Base-by-base conservation (phyloP, 2,113 vertebrate species). In the Plectropomus leopardus region DNA sequence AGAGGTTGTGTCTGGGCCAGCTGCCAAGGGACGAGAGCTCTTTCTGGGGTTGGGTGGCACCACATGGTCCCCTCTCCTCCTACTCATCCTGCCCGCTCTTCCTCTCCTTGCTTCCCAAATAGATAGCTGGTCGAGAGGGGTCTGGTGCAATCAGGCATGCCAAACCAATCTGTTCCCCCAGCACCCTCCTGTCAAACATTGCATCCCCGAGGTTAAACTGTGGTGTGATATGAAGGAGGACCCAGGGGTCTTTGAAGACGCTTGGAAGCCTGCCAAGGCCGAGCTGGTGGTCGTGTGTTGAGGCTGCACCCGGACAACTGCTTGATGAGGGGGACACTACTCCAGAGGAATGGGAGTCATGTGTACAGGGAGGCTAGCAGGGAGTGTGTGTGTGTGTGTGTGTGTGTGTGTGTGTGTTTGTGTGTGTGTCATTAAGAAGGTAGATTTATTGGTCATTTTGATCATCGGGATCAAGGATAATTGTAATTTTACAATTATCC, bases 161-260 rank as follows among this genome's bases (percentile, higher is more conserved):
- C 81, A 76, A 86, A 67, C 58, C 89, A 89, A 85, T 90, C 93
- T 92, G 88, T 90, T 88, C 57, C 26, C 63, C 69, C 55, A n/a
- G 58, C 71, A 44, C 55, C 69, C 54, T 34, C 66, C 71, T 26
- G 57, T 85, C 84, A 86, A 76, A 84, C 14, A 4, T 53, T 72
- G 54, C 83, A 60, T 10, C 72, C 47, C 87, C 86, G 86, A 92
- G 91, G 92, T 93, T 89, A 91, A 90, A 87, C 5, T 30, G 42
- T 53, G 84, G 55, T 78, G 64, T 23, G 72, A 21, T 53, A 68
- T 53, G 57, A 63, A 50, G 70, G 79, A 47, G 21, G 51, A 76
- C 44, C 21, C 3, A 6, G 10, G 30, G 23, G 23, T 53, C 23
- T 47, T 14, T 73, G 63, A 9, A 32, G 54, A 36, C 57, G 67